phyloP scores from a whole-genome alignment of 1,140 invertebrate species.

The Hormaphis cornu region DNA sequence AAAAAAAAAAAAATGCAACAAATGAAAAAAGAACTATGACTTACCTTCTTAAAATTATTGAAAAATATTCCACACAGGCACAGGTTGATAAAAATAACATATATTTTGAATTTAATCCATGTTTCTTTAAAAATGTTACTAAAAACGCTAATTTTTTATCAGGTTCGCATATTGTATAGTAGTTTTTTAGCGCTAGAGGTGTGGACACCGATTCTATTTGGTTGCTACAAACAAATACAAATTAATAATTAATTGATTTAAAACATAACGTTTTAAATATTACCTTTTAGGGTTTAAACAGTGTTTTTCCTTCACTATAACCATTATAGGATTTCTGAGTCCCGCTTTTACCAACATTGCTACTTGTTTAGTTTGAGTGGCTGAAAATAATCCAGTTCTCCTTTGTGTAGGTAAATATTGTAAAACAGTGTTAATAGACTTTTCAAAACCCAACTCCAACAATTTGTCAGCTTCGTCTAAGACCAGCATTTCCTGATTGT shows the following conservation, averaged over 20 bases:
- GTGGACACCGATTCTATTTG: constrained; percentile 49
- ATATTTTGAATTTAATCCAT: constrained; percentile 59
- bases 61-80: constrained; percentile 93
- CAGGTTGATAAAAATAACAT: constrained; percentile 94
- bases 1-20: background rate
- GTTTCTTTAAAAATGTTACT: constrained; percentile 59
- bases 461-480: constrained; percentile 95
- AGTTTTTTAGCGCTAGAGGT: constrained; percentile 73
- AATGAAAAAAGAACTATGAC: background rate
- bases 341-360: constrained; percentile 86
- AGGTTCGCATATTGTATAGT: constrained; percentile 68
- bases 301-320: constrained; percentile 81
- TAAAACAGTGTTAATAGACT: constrained; percentile 80
- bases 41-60: constrained; percentile 54
- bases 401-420: constrained; percentile 84
- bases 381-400: constrained; percentile 93
- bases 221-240: constrained; percentile 4
- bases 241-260: background rate
- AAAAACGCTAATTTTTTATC: constrained; percentile 66
- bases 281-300: constrained; percentile 38
- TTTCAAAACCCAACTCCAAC: constrained; percentile 84
- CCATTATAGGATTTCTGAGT: constrained; percentile 83
- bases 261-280: background rate
- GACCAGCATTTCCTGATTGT: constrained; percentile 88
- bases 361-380: constrained; percentile 94